Percentiles rank a stretch among this genome's conserved stretches.
phyloP scores from a whole-genome alignment of 2,888 invertebrate species.

The Neoaliturus tenellus region DNA sequence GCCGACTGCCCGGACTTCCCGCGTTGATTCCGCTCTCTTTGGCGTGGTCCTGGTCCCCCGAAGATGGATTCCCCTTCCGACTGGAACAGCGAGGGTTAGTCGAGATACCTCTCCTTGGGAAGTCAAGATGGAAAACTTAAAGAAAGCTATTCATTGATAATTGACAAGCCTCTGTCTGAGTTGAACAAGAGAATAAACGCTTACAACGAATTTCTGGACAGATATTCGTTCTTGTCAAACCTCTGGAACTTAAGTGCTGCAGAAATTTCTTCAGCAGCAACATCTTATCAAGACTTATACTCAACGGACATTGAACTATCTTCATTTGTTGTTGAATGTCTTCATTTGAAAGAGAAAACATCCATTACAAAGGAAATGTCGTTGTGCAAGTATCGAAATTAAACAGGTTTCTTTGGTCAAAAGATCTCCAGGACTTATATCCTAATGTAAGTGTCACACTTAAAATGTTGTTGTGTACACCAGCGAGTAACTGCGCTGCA shows the following conservation, averaged over 20 bases:
- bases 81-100: no score
- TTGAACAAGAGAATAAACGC: constrained; percentile 11
- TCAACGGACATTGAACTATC: constrained; percentile 39
- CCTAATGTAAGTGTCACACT: constrained; percentile 13
- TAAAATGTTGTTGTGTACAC: constrained; percentile 3
- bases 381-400: background rate
- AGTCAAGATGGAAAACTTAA: no score
- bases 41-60: no score
- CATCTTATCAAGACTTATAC: constrained; percentile 35
- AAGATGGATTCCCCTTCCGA: no score
- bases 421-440: constrained; percentile 39
- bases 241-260: constrained; percentile 30
- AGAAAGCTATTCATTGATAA: no score
- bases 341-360: constrained; percentile 11
- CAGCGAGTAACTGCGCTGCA: background rate
- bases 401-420: background rate
- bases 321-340: constrained; percentile 36
- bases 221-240: constrained; percentile 37
- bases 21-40: no score
- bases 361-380: constrained; percentile 21
- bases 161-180: background rate
- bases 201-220: constrained; percentile 29
- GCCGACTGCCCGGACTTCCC: no score
- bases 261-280: constrained; percentile 24
- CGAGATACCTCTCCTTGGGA: no score